Percentiles rank a stretch among this genome's conserved stretches.
phyloP scores from a whole-genome alignment of 2,797 vertebrate species.

The Steatocranus sp. region DNA sequence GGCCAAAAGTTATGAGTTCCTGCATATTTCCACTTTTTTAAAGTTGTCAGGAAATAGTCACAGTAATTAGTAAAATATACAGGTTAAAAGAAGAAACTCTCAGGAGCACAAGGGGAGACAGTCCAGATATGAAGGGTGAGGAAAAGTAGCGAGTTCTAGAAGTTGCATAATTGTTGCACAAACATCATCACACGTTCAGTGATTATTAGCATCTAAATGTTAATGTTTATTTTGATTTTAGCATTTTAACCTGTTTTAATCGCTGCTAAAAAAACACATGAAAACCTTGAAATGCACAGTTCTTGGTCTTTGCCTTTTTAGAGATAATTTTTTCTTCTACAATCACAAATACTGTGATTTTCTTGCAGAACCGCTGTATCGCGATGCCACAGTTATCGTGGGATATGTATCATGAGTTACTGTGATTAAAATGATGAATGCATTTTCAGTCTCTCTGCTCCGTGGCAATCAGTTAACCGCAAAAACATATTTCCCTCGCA shows the following conservation, averaged over 20 bases:
- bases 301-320: not conserved
- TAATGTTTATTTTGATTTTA: not conserved
- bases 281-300: not conserved
- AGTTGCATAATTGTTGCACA: not conserved
- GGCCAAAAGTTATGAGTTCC: accelerated
- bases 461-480: accelerated
- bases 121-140: not conserved
- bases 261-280: accelerated
- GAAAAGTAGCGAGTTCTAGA: accelerated
- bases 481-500: not conserved
- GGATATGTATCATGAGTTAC: not conserved
- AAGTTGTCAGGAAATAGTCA: not conserved
- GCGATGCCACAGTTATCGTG: accelerated
- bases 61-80: not conserved
- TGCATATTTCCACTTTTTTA: not conserved
- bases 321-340: not conserved
- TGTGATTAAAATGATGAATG: not conserved
- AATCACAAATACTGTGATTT: not conserved
- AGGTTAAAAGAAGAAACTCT: not conserved
- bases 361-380: not conserved
- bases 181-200: accelerated
- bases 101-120: not conserved
- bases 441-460: not conserved
- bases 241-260: not conserved
- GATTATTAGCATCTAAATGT: not conserved